Evolutionary conservation across 2,113 vertebrate species (phyloP), one percentile per base, ranked within the genome.

Genomic region (Emberiza fucata): DNA sequence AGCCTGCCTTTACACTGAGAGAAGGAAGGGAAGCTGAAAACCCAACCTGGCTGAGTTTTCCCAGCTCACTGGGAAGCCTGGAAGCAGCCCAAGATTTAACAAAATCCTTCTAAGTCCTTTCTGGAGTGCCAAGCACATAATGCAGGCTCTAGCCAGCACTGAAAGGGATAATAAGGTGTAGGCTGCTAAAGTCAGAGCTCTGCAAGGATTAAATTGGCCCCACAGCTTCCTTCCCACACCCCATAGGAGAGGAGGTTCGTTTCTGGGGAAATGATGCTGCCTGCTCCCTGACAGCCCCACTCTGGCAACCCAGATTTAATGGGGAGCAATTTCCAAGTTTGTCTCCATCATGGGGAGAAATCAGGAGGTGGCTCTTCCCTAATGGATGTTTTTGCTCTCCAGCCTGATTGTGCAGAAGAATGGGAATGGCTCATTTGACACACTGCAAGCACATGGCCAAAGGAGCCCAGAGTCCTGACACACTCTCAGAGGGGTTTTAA

Each of bases 111-210:
- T 53, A 83, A 68, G 54, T 73, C 71, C 37, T 73, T 29, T 48
- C n/a, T 65, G 66, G 40, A 87, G 53, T 69, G 78, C 72, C 50
- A 86, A 54, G 29, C 31, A 59, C 59, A 7, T 59, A 45, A 82
- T 6, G 21, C 48, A 59, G 39, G 39, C 8, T 82, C 31, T 1
- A 76, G 81, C 37, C 85, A 50, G 70, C 3, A 2, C 25, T n/a
- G 66, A 47, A 72, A 95, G 29, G 70, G 78, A 76, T 77, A 70
- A 80, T 22, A 65, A 48, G 2, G 24, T 79, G 64, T 8, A 50
- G 68, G 47, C 48, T 94, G 88, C 75, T 75, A 84, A 86, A 88
- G n/a, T 22, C 39, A 70, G 77, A 81, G 82, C 78, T 92, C 81
- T 91, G 48, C 57, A 61, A 93, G 81, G 81, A 82, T 83, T 80